phyloP scores from a whole-genome alignment of 1,140 invertebrate species.

The Drosophila hydei region DNA sequence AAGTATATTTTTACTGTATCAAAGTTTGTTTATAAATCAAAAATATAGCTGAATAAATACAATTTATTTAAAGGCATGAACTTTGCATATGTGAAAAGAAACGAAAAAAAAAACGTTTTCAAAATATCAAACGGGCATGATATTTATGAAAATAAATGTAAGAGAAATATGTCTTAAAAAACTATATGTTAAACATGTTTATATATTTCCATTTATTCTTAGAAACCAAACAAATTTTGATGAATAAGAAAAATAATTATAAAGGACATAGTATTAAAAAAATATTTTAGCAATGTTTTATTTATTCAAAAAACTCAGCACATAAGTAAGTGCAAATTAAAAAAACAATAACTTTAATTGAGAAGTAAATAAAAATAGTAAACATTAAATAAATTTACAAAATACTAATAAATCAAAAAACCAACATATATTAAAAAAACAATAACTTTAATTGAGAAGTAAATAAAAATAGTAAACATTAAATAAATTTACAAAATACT shows the following conservation, averaged over 20 bases:
- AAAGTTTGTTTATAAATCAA: slow-evolving; percentile 14
- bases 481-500: not conserved
- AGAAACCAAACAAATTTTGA: no score
- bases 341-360: no score
- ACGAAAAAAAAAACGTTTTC: not conserved
- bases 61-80: not conserved
- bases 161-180: not conserved
- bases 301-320: no score
- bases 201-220: no score
- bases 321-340: no score
- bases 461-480: not conserved
- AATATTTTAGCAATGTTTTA: no score
- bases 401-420: not conserved
- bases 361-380: not conserved
- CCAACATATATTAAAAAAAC: no score
- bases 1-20: slow-evolving; percentile 3
- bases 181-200: no score
- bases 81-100: not conserved
- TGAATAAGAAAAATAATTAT: no score
- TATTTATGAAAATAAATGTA: not conserved
- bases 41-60: not conserved
- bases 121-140: not conserved
- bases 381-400: not conserved
- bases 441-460: not conserved
- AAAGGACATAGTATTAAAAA: no score